Base-by-base conservation (phyloP, 2,113 vertebrate species). In the Sula dactylatra region DNA sequence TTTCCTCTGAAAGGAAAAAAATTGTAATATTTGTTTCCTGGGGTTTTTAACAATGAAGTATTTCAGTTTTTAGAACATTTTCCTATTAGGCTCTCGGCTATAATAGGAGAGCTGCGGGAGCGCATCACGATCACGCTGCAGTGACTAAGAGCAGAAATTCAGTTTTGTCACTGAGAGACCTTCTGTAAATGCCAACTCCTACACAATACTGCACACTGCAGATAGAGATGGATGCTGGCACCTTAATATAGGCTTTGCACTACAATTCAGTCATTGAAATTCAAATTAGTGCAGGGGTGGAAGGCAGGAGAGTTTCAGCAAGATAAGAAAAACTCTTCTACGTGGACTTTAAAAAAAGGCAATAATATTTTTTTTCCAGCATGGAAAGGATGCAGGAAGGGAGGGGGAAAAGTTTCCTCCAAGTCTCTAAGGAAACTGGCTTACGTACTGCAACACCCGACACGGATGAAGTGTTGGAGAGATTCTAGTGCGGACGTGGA, bases 231-330 rank as follows among this genome's bases (percentile, higher is more conserved):
- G 95, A 96, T 97, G 97, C 95, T 96, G 94, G 97, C 96, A 96
- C 90, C 92, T 97, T 90, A 93, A 95, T 93, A 93, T 86, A 91
- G 79, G 88, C 91, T 98, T 94, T 97, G 81, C 86, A 82, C 96
- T 97, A 95, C 86, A 97, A 96, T 92, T 94, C 96, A 94, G 93
- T 84, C 92, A 97, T 52, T 98, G 97, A 97, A 97, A 98, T 97
- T 97, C 96, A 98, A 98, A 97, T 97, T 24, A 97, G 93, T 95
- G 94, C 97, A 98, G 97, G 94, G 97, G 92, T 96, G 90, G 97
- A 97, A 98, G 94, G 94, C 79, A 86, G 91, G 83, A 95, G 81
- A 95, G 81, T 97, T 98, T 93, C 47, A 94, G 76, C 94, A 79
- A 97, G 80, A 98, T 97, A 95, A 92, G 76, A 97, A 95, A 91